Evolutionary conservation across 2,113 vertebrate genomes (phyloP).

Genomic region (Serinus canaria): DNA sequence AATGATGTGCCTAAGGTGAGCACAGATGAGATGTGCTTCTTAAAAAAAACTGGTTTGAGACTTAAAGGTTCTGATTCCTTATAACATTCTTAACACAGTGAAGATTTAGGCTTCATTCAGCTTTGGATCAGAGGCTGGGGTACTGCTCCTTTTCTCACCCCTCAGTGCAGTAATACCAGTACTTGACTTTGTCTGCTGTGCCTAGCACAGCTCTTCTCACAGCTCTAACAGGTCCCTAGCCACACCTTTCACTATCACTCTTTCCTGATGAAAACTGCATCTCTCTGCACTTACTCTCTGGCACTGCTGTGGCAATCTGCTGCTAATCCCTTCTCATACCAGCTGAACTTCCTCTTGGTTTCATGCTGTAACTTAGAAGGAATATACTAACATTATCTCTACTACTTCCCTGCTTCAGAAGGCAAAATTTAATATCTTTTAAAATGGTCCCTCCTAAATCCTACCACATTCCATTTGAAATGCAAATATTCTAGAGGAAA

Average conservation of each 20-base stretch:
- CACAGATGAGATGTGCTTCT: neutral
- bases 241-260: neutral
- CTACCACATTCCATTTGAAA: neutral
- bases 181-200: too few species aligned
- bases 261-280: neutral
- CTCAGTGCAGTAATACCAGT: neutral
- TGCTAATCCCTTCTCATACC: neutral
- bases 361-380: neutral
- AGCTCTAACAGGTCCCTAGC: neutral
- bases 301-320: neutral
- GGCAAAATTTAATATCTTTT: neutral
- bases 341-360: neutral
- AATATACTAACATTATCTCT: neutral
- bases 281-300: neutral
- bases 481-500: conserved; percentile 29
- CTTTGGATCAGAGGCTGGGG: neutral
- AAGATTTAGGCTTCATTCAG: neutral
- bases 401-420: neutral
- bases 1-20: neutral
- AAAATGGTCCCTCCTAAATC: neutral
- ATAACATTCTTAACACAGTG: neutral
- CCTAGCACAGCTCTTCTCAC: neutral
- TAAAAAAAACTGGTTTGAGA: neutral
- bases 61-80: neutral
- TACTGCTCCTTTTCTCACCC: neutral